Evolutionary conservation across 92 coral and sea anemone genomes (phyloP).

Genomic region (Heliopora coerulea): DNA sequence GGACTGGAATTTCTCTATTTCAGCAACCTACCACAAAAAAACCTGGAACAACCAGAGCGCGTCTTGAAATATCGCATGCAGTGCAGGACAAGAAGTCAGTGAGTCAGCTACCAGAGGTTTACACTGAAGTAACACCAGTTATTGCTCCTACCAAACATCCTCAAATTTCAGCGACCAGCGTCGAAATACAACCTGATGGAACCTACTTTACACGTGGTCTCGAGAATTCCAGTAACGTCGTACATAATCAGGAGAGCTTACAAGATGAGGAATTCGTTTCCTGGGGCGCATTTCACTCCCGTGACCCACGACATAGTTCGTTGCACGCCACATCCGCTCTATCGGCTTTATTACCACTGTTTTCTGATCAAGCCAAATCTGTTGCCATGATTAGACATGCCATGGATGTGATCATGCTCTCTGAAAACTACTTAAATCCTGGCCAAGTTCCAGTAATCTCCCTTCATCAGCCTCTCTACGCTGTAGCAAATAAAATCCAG

Average conservation of each 20-base stretch:
- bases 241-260: too few relatives aligned
- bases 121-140: constrained; percentile 15
- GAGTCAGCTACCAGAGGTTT: constrained; percentile 10
- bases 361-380: constrained; percentile 49
- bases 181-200: background rate
- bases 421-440: constrained; percentile 37
- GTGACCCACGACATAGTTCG: too few relatives aligned
- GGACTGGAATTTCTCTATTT: constrained; percentile 47
- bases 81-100: too few relatives aligned
- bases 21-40: constrained; percentile 50
- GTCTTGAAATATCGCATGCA: too few relatives aligned
- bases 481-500: constrained; percentile 60
- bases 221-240: too few relatives aligned
- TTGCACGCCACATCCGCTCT: too few relatives aligned
- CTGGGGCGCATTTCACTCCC: constrained; percentile 46
- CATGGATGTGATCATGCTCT: constrained; percentile 45
- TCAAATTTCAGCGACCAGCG: background rate
- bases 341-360: constrained; percentile 32
- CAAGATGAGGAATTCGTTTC: constrained; percentile 36
- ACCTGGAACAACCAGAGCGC: too few relatives aligned
- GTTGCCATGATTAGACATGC: constrained; percentile 60
- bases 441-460: constrained; percentile 48
- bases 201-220: too few relatives aligned
- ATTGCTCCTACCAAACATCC: background rate
- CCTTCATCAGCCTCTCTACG: constrained; percentile 54